These are phyloP conservation scores for Cettia cetti DNA, from an alignment of 2,113 vertebrate genomes.

Conservation along the genomic window DNA sequence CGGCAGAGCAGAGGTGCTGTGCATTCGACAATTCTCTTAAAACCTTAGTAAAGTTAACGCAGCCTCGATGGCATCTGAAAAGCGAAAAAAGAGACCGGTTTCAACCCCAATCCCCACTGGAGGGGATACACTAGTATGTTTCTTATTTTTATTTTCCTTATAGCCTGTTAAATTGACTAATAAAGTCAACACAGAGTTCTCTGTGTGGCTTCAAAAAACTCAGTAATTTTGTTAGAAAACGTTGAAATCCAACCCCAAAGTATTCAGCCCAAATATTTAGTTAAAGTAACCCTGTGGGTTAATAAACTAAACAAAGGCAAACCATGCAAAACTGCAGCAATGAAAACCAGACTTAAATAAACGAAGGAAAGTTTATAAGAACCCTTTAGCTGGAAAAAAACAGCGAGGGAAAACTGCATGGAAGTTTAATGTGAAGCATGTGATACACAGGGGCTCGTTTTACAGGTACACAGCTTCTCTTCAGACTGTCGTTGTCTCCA, in stretches of 20 bases:
- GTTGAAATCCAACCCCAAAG: conserved; percentile 87
- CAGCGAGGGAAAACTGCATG: conserved; percentile 77
- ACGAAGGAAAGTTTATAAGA: conserved; percentile 96
- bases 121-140: conserved; percentile 59
- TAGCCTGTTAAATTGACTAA: conserved; percentile 80
- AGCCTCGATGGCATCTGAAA: conserved; percentile 36
- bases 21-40: background rate
- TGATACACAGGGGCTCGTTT: conserved; percentile 70
- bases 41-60: background rate
- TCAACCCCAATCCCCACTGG: background rate
- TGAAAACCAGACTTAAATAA: conserved; percentile 98
- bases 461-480: conserved; percentile 63
- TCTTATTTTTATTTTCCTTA: conserved; percentile 70
- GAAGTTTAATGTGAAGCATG: conserved; percentile 90
- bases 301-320: conserved; percentile 99
- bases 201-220: conserved; percentile 83
- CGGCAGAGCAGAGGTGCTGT: background rate
- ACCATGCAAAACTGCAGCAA: conserved; percentile 94
- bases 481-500: background rate
- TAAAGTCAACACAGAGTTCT: conserved; percentile 80
- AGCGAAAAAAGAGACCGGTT: background rate
- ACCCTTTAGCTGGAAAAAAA: conserved; percentile 76
- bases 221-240: conserved; percentile 85
- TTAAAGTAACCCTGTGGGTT: conserved; percentile 96
- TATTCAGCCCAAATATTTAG: conserved; percentile 91